phyloP scores from a whole-genome alignment of 1,140 invertebrate species.

The Bombus haemorrhoidalis region DNA sequence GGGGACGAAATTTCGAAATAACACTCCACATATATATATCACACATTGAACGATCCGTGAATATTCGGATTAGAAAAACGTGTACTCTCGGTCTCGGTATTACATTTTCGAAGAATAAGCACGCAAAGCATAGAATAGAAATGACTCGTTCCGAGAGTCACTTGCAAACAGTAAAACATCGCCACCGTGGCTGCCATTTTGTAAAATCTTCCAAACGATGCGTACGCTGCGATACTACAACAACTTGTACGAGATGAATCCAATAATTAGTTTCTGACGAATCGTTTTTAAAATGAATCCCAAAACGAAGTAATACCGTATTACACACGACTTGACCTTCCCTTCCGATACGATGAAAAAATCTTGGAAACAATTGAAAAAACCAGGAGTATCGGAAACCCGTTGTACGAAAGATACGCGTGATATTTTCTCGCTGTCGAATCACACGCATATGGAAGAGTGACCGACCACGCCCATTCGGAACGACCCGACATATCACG shows the following conservation, averaged over 20 bases:
- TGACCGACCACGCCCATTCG: constrained; percentile 46
- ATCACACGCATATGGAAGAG: constrained; percentile 52
- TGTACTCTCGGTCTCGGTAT: constrained; percentile 7
- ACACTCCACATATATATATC: constrained; percentile 53
- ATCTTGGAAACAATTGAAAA: background rate
- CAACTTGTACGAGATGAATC: background rate
- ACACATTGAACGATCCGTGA: constrained; percentile 24
- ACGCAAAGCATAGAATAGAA: constrained; percentile 1
- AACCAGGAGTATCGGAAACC: constrained; percentile 9
- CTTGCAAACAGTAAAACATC: background rate
- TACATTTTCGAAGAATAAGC: background rate
- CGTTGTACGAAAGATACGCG: constrained; percentile 20
- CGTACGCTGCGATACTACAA: constrained; percentile 39
- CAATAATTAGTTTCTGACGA: constrained; percentile 14
- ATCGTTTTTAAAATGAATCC: constrained; percentile 8
- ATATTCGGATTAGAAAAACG: background rate
- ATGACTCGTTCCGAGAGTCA: constrained; percentile 17
- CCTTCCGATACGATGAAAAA: constrained; percentile 2
- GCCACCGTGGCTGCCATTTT: constrained; percentile 53
- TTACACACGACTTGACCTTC: constrained; percentile 15
- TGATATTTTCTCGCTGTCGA: constrained; percentile 30
- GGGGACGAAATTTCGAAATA: constrained; percentile 16
- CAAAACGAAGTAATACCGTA: background rate
- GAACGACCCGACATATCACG: constrained; percentile 27
- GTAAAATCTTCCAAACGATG: constrained; percentile 57